Conservation (phyloP, 2,113 vertebrate species). For the Engraulis encrasicolus region DNA sequence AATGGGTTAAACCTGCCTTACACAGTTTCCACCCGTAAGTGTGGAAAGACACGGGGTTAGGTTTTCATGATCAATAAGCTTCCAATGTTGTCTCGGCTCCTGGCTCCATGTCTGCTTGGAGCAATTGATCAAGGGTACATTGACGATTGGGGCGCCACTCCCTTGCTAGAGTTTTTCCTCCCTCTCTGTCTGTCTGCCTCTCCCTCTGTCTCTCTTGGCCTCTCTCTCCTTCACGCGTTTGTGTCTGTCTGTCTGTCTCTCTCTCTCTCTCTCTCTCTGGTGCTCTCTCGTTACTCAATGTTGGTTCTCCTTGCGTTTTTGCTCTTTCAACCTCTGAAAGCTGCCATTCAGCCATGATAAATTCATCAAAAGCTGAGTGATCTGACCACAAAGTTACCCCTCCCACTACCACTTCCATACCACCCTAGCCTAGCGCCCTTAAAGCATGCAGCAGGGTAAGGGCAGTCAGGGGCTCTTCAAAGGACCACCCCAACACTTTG, state of each 20-base stretch:
- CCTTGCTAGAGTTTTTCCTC: not conserved
- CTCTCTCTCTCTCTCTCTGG: not conserved
- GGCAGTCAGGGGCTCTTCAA: slow-evolving; percentile 50
- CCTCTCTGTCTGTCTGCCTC: not conserved
- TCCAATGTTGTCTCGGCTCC: not conserved
- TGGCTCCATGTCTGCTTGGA: not conserved
- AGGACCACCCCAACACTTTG: slow-evolving; percentile 50
- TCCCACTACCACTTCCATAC: not conserved
- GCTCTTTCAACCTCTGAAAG: not conserved
- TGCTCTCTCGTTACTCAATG: no score
- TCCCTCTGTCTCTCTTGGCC: no score
- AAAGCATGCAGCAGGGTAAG: slow-evolving; percentile 31
- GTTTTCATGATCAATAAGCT: slow-evolving; percentile 1
- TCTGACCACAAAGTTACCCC: not conserved
- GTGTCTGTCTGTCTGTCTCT: no score
- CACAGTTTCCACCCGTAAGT: not conserved
- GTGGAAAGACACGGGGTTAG: not conserved
- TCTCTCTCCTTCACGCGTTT: no score
- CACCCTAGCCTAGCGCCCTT: not conserved
- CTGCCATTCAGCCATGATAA: not conserved
- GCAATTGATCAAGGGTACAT: not conserved
- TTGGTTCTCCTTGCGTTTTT: not conserved
- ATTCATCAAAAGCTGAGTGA: slow-evolving; percentile 42
- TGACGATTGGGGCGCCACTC: not conserved
- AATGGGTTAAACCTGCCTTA: no score